Conservation (phyloP, 2,888 invertebrate species). For the Eustalomyia histrio region DNA sequence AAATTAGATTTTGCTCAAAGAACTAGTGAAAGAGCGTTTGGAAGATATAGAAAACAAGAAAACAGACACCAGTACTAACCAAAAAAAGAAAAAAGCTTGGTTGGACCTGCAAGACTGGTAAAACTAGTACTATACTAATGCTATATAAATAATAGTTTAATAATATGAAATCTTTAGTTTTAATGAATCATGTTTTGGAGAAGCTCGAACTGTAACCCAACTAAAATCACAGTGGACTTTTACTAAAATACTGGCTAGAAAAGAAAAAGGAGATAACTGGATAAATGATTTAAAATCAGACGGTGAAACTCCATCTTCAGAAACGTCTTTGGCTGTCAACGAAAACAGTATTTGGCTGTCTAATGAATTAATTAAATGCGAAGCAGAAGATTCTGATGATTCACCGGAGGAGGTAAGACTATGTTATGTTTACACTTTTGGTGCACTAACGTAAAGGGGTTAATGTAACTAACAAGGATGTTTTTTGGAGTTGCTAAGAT, state of each 20-base stretch:
- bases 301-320: not conserved
- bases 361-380: not conserved
- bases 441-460: too few relatives aligned
- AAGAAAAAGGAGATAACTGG: not conserved
- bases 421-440: too few relatives aligned
- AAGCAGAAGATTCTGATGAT: too few relatives aligned
- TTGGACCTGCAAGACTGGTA: not conserved
- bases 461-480: too few relatives aligned
- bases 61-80: not conserved
- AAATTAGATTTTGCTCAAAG: not conserved
- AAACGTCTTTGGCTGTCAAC: not conserved
- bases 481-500: too few relatives aligned
- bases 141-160: not conserved
- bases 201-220: not conserved
- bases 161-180: not conserved
- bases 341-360: not conserved
- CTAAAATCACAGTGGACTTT: not conserved
- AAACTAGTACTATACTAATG: not conserved
- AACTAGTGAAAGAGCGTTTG: not conserved
- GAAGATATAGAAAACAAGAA: not conserved
- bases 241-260: not conserved
- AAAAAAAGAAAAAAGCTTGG: not conserved
- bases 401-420: too few relatives aligned
- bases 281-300: not conserved
- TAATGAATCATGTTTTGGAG: not conserved